Evolutionary conservation across 53 echinoderm and acorn worm genomes (phyloP).

Genomic region (Stichopus horrens): DNA sequence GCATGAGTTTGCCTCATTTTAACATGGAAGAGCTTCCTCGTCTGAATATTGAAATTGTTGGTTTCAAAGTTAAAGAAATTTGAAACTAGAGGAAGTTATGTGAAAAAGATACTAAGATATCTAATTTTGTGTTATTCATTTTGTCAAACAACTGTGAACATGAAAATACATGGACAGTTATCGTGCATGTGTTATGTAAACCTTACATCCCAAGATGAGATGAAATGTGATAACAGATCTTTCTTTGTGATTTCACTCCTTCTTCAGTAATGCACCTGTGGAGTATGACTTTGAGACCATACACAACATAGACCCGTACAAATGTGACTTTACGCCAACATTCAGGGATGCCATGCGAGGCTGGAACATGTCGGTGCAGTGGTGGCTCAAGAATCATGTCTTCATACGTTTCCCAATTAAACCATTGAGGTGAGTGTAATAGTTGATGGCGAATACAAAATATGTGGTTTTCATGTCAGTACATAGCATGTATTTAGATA

Average conservation of each 20-base stretch:
- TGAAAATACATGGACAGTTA: too few species aligned
- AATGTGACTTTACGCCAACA: slow-evolving; percentile 76
- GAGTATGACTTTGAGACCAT: slow-evolving; percentile 92
- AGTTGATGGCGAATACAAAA: not conserved
- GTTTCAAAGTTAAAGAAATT: too few species aligned
- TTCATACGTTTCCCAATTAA: slow-evolving; percentile 77
- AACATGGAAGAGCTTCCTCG: too few species aligned
- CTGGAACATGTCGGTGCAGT: slow-evolving; percentile 98
- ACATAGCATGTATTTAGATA: too few species aligned
- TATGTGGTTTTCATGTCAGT: not conserved
- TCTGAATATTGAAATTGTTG: not conserved
- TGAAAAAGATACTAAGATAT: too few species aligned
- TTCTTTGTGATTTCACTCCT: not conserved
- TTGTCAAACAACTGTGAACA: too few species aligned
- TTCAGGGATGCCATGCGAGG: slow-evolving; percentile 90
- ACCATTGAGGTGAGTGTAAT: slow-evolving; percentile 64
- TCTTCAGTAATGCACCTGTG: slow-evolving; percentile 4
- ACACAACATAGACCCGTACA: slow-evolving; percentile 86
- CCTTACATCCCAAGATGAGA: too few species aligned
- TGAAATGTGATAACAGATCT: too few species aligned
- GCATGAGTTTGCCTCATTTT: not conserved
- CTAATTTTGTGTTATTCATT: too few species aligned
- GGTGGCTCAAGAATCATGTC: slow-evolving; percentile 92
- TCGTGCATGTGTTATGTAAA: too few species aligned
- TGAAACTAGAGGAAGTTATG: too few species aligned